Percentiles rank a stretch among this genome's conserved stretches.
Conservation (phyloP, 2,888 invertebrate genomes). For the Entomobrya multifasciata region DNA sequence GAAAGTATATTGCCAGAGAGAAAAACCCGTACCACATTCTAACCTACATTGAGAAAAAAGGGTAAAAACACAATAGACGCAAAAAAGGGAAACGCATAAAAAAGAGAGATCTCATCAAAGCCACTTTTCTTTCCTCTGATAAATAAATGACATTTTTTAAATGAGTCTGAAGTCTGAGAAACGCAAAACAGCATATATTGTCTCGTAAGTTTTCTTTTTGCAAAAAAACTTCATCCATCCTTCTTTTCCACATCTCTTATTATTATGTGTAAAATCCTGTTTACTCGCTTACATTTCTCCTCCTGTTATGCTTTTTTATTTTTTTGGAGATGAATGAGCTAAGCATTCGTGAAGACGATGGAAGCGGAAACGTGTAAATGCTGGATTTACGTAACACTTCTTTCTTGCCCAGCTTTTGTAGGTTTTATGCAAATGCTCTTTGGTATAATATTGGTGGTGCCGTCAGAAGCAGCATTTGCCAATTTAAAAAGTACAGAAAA, state of each 20-base stretch:
- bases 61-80: too few relatives aligned
- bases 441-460: background rate
- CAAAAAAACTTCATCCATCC: background rate
- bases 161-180: conserved; percentile 22
- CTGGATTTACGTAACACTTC: conserved; percentile 35
- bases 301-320: background rate
- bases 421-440: conserved; percentile 8
- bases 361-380: conserved; percentile 23
- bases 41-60: background rate
- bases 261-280: too few relatives aligned
- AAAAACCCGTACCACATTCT: background rate
- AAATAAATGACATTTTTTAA: conserved; percentile 51
- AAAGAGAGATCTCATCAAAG: conserved; percentile 15
- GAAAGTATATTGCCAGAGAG: background rate
- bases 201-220: background rate
- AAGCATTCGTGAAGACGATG: background rate
- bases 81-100: conserved; percentile 3
- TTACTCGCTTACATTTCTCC: background rate
- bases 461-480: conserved; percentile 47
- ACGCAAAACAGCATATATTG: background rate
- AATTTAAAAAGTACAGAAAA: conserved; percentile 35
- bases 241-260: background rate
- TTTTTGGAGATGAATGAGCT: conserved; percentile 9
- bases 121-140: conserved; percentile 23
- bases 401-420: background rate